Evolutionary conservation across 1,140 invertebrate species (phyloP).

Genomic region (Bradynema listronoti): DNA sequence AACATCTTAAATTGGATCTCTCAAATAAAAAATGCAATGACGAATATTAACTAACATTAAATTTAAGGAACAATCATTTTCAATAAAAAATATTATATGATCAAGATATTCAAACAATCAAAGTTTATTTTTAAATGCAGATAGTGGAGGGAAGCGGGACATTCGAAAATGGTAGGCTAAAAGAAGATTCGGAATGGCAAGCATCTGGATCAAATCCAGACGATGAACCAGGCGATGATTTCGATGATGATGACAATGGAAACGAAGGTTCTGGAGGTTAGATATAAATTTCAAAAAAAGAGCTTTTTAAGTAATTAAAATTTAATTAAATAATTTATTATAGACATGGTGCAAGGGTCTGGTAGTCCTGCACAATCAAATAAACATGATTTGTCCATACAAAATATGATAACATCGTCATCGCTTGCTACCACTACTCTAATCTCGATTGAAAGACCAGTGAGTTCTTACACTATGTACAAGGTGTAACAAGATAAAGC

Average conservation of each 20-base stretch:
- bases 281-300: background rate
- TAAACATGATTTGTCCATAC: background rate
- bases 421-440: slow-evolving; percentile 11
- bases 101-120: background rate
- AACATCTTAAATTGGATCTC: no score
- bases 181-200: background rate
- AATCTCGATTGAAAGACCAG: background rate
- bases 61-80: no score
- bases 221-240: no score
- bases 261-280: slow-evolving; percentile 21
- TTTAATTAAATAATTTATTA: background rate
- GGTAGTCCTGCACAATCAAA: background rate
- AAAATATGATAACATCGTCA: background rate
- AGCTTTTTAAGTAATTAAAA: background rate
- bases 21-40: no score
- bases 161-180: slow-evolving; percentile 11
- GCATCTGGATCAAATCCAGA: slow-evolving; percentile 25
- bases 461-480: background rate
- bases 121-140: background rate
- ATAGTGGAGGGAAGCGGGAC: slow-evolving; percentile 14
- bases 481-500: background rate
- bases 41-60: no score
- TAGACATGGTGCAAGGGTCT: slow-evolving; percentile 5
- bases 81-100: no score
- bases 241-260: slow-evolving; percentile 8